Evolutionary conservation across 2,797 vertebrate species (phyloP).

Genomic region (Scarus forsteni): DNA sequence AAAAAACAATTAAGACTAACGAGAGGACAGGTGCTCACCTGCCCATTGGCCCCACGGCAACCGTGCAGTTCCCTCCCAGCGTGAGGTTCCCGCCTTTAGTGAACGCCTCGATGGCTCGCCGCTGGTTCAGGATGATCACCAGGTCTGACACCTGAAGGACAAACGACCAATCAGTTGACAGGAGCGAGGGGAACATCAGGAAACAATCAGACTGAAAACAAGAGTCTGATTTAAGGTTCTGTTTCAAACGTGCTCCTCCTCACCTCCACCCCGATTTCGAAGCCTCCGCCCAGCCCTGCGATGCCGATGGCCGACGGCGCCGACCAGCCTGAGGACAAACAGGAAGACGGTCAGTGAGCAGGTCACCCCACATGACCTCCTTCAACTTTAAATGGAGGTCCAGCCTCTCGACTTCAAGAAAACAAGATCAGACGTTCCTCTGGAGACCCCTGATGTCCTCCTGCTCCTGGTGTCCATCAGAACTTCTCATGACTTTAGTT

Average conservation of each 20-base stretch:
- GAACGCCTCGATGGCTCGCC: conserved; percentile 94
- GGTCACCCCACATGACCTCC: no score
- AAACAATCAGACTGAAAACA: no score
- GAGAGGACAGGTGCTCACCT: conserved; percentile 79
- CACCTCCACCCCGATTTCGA: conserved; percentile 97
- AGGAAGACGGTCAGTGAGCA: background rate
- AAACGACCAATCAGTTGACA: no score
- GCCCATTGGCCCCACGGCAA: conserved; percentile 94
- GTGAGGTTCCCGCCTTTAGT: conserved; percentile 97
- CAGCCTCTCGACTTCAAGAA: no score
- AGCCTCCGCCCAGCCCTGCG: conserved; percentile 96
- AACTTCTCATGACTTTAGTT: no score
- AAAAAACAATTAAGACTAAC: background rate
- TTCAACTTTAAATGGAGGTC: no score
- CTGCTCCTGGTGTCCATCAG: no score
- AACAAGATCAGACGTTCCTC: no score
- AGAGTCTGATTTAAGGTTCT: no score
- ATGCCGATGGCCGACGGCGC: conserved; percentile 97
- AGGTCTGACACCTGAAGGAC: conserved; percentile 91
- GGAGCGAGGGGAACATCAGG: no score
- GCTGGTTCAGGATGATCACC: conserved; percentile 96
- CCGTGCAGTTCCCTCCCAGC: conserved; percentile 94
- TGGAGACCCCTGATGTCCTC: no score
- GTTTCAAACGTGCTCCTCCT: no score
- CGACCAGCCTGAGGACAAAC: conserved; percentile 89